Base-by-base conservation (phyloP, 2,113 vertebrate species). In the Myotis davidii region DNA sequence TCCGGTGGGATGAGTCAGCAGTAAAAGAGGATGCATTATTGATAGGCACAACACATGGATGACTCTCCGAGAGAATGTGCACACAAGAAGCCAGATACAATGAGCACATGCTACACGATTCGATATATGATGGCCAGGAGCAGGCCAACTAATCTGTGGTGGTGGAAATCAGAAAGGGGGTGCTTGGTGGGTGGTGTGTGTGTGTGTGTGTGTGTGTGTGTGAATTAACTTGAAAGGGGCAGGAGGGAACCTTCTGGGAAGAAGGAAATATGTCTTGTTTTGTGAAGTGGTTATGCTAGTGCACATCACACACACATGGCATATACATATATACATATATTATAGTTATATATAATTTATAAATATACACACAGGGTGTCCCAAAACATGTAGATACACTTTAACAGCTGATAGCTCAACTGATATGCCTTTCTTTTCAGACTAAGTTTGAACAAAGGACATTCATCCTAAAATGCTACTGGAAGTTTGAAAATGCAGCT, bases 61-160 rank as follows among this genome's bases (percentile, higher is more conserved):
- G 21, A 52, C 13, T 54, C 67, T 34, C 27, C 9, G 14, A 37
- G 82, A 29, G 37, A 13, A 65, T 8, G 27, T 21, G 6, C 20
- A 16, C 23, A 27, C 42, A 64, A 54, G 54, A 17, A 34, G 54
- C 77, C 59, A 73, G 67, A 42, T n/a, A 8, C 27, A 13, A 10
- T 2, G 17, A 34, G n/a, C 2, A 3, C 54, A 23, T 9, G 21
- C 21, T 1, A 18, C 7, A 9, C 2, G 8, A 4, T 16, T 42
- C 14, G 4, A 50, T 50, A 5, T 61, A 37, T 4, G 56, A 48
- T 14, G 23, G 39, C 27, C 5, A 7, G 45, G 6, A 34, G 32
- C 5, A 25, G 32, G 61, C 12, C 10, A 50, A 50, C 48, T 16
- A 1, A 7, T 48, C 76, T 11, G 8, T 3, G 18, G 48, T 3